phyloP scores from a whole-genome alignment of 2,113 vertebrate species.

The Engraulis encrasicolus region DNA sequence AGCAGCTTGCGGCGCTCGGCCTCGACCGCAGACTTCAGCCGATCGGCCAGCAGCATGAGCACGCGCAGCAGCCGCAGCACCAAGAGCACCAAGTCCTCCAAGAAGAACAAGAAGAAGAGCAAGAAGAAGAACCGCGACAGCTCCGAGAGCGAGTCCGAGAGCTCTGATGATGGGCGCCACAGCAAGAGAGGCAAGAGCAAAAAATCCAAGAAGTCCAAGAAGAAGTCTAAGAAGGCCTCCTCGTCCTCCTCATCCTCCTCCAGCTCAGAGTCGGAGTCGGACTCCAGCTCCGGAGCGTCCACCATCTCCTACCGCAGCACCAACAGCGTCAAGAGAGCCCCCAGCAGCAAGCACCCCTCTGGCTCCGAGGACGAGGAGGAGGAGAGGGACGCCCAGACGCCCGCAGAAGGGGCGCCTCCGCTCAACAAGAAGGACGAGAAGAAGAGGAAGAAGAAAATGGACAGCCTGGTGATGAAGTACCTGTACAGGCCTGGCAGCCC shows the following conservation, averaged over 20 bases:
- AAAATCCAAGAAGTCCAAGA: conserved; percentile 84
- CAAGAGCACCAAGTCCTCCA: conserved; percentile 51
- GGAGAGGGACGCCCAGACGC: neutral
- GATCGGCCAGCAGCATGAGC: conserved; percentile 65
- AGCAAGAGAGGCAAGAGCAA: conserved; percentile 83
- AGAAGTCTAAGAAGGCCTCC: conserved; percentile 81
- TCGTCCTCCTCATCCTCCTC: conserved; percentile 74
- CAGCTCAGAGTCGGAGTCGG: conserved; percentile 58
- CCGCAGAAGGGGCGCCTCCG: conserved; percentile 42
- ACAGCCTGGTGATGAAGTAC: conserved; percentile 98
- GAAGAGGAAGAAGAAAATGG: conserved; percentile 89
- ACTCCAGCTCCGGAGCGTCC: conserved; percentile 81
- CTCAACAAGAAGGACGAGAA: conserved; percentile 84
- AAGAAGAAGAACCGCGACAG: conserved; percentile 71
- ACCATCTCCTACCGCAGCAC: conserved; percentile 87
- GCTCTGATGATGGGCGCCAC: conserved; percentile 64
- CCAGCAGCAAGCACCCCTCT: conserved; percentile 49
- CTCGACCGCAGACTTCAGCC: conserved; percentile 81
- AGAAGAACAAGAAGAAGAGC: conserved; percentile 60
- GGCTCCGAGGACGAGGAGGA: conserved; percentile 58
- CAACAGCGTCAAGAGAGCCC: conserved; percentile 88
- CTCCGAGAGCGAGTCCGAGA: conserved; percentile 61
- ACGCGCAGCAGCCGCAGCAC: conserved; percentile 65
- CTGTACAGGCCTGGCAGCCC: conserved; percentile 88
- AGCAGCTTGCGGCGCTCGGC: conserved; percentile 81